Evolutionary conservation across 1,140 invertebrate genomes (phyloP).

Genomic region (Panagrolaimus sp.): DNA sequence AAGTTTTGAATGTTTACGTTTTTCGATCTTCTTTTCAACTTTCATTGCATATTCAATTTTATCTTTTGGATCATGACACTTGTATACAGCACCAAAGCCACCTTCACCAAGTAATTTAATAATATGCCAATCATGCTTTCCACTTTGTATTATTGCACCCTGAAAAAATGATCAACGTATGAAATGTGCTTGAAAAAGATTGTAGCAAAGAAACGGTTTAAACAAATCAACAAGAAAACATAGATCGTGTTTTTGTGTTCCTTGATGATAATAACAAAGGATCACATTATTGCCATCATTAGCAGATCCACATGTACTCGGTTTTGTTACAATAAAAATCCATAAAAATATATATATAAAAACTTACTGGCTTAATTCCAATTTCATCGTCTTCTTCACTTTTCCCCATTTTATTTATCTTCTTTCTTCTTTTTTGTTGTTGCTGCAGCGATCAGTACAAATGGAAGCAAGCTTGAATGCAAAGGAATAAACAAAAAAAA

Average conservation of each 20-base stretch:
- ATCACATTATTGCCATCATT: no score
- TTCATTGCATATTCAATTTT: constrained; percentile 20
- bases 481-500: background rate
- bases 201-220: no score
- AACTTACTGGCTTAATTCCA: background rate
- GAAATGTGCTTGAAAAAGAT: no score
- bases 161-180: no score
- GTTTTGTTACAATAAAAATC: no score
- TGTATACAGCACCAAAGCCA: constrained; percentile 23
- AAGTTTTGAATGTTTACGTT: constrained; percentile 18
- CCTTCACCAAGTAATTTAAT: constrained; percentile 15
- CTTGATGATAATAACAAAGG: no score
- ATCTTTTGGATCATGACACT: constrained; percentile 1
- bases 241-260: no score
- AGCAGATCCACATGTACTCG: no score
- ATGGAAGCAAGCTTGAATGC: no score
- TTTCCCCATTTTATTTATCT: background rate
- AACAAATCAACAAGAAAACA: no score
- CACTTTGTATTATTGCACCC: background rate
- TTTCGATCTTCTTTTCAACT: constrained; percentile 24
- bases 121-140: constrained; percentile 8
- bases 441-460: no score
- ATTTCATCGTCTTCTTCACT: constrained; percentile 3
- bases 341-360: background rate
- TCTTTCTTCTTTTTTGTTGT: background rate